These are phyloP conservation scores for Orthonyx spaldingii DNA, from an alignment of 2,113 vertebrate species.

Conservation along the genomic window DNA sequence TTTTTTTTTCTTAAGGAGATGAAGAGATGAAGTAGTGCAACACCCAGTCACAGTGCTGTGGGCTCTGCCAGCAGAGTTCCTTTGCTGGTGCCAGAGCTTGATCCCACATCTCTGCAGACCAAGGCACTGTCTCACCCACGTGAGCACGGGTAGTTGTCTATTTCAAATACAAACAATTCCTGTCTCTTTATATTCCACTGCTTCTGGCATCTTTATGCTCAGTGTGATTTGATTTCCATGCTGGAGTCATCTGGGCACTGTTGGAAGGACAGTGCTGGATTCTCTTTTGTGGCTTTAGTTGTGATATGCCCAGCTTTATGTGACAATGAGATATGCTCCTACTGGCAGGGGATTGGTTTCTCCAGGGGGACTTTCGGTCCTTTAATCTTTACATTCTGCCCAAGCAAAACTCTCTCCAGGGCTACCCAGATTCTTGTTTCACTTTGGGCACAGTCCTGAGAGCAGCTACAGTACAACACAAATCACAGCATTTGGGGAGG, in stretches of 20 bases:
- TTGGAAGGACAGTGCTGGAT: neutral
- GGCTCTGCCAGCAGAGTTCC: neutral
- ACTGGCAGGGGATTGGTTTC: neutral
- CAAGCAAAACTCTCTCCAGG: neutral
- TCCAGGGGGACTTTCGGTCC: neutral
- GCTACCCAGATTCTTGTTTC: neutral
- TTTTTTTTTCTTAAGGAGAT: neutral
- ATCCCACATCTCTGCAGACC: neutral
- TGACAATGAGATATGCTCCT: neutral
- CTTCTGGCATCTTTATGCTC: neutral
- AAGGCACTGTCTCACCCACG: neutral
- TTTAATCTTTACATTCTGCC: neutral
- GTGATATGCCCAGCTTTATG: neutral
- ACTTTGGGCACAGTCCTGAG: neutral
- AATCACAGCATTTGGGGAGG: neutral
- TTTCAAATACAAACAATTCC: neutral
- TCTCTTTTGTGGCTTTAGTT: neutral
- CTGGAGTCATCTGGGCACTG: neutral
- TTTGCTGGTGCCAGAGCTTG: neutral
- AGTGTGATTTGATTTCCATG: neutral
- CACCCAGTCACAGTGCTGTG: neutral
- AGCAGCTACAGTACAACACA: neutral
- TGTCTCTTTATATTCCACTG: neutral
- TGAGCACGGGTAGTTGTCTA: neutral
- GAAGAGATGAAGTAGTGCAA: neutral